Base-by-base conservation (phyloP, 2,888 invertebrate species). In the Epinotia nisella region DNA sequence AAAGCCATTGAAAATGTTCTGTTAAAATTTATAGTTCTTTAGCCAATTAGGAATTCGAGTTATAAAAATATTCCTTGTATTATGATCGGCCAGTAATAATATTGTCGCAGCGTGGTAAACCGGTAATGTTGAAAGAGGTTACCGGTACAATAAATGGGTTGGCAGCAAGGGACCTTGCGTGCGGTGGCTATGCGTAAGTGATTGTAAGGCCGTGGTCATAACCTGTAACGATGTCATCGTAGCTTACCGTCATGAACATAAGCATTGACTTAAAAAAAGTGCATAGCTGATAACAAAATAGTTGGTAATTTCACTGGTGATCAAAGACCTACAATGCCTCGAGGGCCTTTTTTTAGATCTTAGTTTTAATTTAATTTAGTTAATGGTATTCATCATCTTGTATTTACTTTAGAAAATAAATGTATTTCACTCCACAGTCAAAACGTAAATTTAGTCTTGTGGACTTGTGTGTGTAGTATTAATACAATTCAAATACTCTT, bases 81-180 rank as follows among this genome's bases (percentile, higher is more conserved):
- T 58, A 77, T 82, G 84, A 39, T 35, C 3, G 29, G 7, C 35
- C 59, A 15, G 60, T 60, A n/a, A 41, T 41, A 21, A 21, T 19
- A 7, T n/a, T 39, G 41, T 41, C 60, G 9, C 60, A 7, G 19
- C 19, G 19, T 15, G 60, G 60, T 4, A 21, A 39, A 21, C 41
- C 60, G 19, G 60, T 60, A 21, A 39, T 60, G 19, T 39, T 60
- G 60, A n/a, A 24, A 45, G n/a, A 19, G 21, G 45, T 10, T n/a
- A 60, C 41, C 39, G 60, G 39, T 60, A 60, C 17, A 60, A 60
- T 21, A 60, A 60, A 41, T 58, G 58, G 58, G n/a, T 24, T n/a
- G 58, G 61, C 61, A 41, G 45, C 66, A 66, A 53, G 17, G 39
- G 29, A 29, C 3, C 53, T 35, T 56, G 56, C 29, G 24, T 17